Evolutionary conservation across 2,888 invertebrate genomes (phyloP).

Genomic region (Patella ulyssiponensis): DNA sequence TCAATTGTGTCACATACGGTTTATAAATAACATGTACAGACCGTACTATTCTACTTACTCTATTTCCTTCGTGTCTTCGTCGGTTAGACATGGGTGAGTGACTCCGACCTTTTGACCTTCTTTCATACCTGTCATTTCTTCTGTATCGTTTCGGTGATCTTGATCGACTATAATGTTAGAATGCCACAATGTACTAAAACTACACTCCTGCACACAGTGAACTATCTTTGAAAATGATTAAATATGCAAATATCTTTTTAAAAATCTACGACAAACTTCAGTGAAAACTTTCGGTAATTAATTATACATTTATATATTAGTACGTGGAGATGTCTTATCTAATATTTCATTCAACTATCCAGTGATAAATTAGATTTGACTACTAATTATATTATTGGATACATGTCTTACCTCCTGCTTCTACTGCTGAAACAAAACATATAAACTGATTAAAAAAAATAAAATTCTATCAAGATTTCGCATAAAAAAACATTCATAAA

Average conservation of each 20-base stretch:
- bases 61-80: slow-evolving; percentile 75
- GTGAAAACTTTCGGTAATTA: not conserved
- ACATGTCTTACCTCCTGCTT: too few relatives aligned
- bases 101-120: slow-evolving; percentile 62
- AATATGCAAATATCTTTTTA: not conserved
- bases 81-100: slow-evolving; percentile 80
- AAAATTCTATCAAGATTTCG: too few relatives aligned
- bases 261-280: not conserved
- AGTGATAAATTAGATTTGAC: too few relatives aligned
- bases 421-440: too few relatives aligned
- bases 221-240: slow-evolving; percentile 12
- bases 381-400: too few relatives aligned
- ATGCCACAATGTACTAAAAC: too few relatives aligned
- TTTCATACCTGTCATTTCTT: slow-evolving; percentile 68
- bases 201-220: not conserved
- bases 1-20: not conserved
- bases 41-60: slow-evolving; percentile 32
- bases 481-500: too few relatives aligned
- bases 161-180: not conserved
- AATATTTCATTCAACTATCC: too few relatives aligned
- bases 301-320: too few relatives aligned
- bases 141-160: not conserved
- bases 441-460: too few relatives aligned
- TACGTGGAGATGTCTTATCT: too few relatives aligned
- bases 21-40: not conserved